Base-by-base conservation (phyloP, 2,113 vertebrate genomes). In the Lamprologus tigripictilis region DNA sequence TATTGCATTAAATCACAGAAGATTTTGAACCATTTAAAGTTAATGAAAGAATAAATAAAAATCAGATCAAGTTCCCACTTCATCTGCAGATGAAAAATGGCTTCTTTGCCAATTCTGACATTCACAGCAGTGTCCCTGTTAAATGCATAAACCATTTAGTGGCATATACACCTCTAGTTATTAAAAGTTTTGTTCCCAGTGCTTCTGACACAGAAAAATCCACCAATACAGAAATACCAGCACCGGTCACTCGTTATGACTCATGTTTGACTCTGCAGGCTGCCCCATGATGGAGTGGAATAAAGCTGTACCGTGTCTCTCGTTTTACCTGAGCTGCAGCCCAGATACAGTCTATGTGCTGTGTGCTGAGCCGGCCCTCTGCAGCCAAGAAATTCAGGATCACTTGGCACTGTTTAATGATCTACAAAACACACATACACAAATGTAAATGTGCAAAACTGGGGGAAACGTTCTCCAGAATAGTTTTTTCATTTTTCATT, bases 361-460 rank as follows among this genome's bases (percentile, higher is more conserved):
- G 99, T 66, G 99, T 99, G 95, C 98, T 99, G 85, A 99, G 96
- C 81, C 98, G 97, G 35, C 99, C 98, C 92, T 99, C 99, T 45
- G 99, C 98, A 90, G 99, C 99, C 93, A 99, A 96, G 94, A 99
- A 99, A 96, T 99, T 99, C 94, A 99, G 97, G 96, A 99, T 99
- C 91, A 99, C 99, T 96, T 99, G 99, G 97, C 99, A 99, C 96
- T 99, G 99, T 92, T 99, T 99, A 95, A 99, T 99, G 96, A 99
- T 99, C 98, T 99, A 96, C 53, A 96, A 95, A 83, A 61, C 35
- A 63, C 19, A 55, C 45, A 78, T 19, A 49, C 9, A 4, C 58
- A 19, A 7, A 63, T 16, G n/a, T 7, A 51, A 51, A 78, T 31
- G 16, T 51, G 45, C 9, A 51, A 31, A 76, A n/a, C 33, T 68